A percentile compares a stretch with the other conserved stretches of the same genome.
These are phyloP conservation scores for Zonitis immaculata DNA, from an alignment of 2,888 invertebrate genomes.

Conservation along the genomic window DNA sequence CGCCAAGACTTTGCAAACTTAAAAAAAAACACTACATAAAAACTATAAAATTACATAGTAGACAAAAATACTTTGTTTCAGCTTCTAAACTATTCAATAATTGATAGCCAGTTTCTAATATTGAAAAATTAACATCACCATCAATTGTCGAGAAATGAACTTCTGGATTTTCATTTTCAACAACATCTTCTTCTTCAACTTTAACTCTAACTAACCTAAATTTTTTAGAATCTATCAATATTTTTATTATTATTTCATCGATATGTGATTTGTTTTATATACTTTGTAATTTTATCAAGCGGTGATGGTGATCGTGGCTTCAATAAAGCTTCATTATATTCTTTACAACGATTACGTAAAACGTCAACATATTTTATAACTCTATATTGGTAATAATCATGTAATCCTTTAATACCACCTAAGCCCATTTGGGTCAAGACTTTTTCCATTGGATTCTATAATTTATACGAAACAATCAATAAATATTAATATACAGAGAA, in stretches of 20 bases:
- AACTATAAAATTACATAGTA: too few relatives aligned
- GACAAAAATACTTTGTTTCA: slow-evolving; percentile 33
- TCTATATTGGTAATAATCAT: slow-evolving; percentile 55
- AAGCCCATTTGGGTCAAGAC: slow-evolving; percentile 58
- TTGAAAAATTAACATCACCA: slow-evolving; percentile 35
- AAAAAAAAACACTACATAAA: slow-evolving; percentile 12
- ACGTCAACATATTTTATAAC: slow-evolving; percentile 42
- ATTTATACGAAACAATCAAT: not conserved
- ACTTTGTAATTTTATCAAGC: slow-evolving; percentile 35
- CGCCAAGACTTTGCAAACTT: slow-evolving; percentile 29
- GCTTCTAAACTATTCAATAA: slow-evolving; percentile 42
- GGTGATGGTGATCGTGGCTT: slow-evolving; percentile 33
- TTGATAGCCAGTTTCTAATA: slow-evolving; percentile 41
- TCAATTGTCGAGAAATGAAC: slow-evolving; percentile 38
- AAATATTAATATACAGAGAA: not conserved
- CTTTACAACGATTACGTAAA: slow-evolving; percentile 38
- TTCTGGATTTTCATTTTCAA: slow-evolving; percentile 37
- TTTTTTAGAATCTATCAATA: not conserved
- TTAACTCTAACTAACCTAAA: slow-evolving; percentile 34
- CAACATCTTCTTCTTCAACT: slow-evolving; percentile 36
- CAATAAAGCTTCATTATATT: slow-evolving; percentile 35
- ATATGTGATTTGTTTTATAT: too few relatives aligned
- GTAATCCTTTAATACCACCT: slow-evolving; percentile 54
- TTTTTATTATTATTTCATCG: slow-evolving; percentile 3
- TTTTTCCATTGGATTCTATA: slow-evolving; percentile 57